A percentile compares a stretch with the other conserved stretches of the same genome.
Conservation (phyloP, 2,888 invertebrate genomes). For the Pandemis heparana region DNA sequence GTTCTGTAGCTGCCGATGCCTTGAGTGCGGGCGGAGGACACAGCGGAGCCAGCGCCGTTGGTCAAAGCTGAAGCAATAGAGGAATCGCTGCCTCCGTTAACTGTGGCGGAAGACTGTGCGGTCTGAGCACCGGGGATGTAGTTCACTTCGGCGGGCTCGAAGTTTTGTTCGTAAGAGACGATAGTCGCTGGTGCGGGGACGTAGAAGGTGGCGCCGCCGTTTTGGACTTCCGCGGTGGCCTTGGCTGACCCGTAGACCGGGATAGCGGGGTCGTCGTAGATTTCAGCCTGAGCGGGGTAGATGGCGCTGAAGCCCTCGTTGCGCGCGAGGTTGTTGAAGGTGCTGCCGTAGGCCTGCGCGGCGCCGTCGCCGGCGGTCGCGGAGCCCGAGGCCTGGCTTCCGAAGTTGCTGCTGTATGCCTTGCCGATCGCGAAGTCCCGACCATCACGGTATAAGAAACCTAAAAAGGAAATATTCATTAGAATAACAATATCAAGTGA, state of each 20-base stretch:
- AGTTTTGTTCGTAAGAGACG: constrained; percentile 73
- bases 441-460: constrained; percentile 68
- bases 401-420: constrained; percentile 61
- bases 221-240: constrained; percentile 53
- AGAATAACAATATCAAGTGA: not conserved
- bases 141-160: constrained; percentile 58
- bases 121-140: constrained; percentile 52
- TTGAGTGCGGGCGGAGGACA: constrained; percentile 66
- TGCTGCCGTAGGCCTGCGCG: constrained; percentile 62
- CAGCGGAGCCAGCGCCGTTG: constrained; percentile 63
- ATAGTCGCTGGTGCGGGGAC: constrained; percentile 69
- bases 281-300: constrained; percentile 63
- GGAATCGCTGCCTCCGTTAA: constrained; percentile 61
- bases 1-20: constrained; percentile 58
- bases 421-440: constrained; percentile 68
- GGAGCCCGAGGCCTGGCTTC: constrained; percentile 61
- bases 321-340: constrained; percentile 55
- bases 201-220: constrained; percentile 61
- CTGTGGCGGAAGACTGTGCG: constrained; percentile 65
- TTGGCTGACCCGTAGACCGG: constrained; percentile 53
- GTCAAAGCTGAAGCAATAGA: constrained; percentile 62
- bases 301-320: constrained; percentile 54
- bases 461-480: constrained; percentile 51
- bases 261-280: constrained; percentile 53
- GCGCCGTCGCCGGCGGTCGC: constrained; percentile 60